Conservation (phyloP, 1,140 invertebrate species). For the Cylas formicarius region DNA sequence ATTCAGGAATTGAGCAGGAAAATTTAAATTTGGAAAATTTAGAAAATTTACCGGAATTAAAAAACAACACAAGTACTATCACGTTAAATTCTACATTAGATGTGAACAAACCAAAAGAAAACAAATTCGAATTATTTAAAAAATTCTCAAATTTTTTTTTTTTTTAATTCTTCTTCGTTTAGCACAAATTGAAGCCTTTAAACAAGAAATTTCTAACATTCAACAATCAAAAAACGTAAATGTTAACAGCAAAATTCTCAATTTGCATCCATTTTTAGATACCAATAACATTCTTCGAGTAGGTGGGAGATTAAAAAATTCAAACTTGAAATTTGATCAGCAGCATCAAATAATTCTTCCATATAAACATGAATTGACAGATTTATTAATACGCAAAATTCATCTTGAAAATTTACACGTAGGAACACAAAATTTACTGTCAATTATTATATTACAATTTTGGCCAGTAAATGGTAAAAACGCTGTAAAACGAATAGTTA, state of each 20-base stretch:
- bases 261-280: conserved; percentile 38
- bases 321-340: conserved; percentile 31
- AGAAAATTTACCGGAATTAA: no score
- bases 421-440: conserved; percentile 5
- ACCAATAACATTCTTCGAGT: conserved; percentile 37
- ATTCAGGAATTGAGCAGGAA: no score
- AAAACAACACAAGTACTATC: no score
- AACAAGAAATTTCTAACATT: no score
- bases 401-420: conserved; percentile 3
- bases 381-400: not conserved
- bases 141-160: conserved; percentile 28
- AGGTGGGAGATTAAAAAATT: conserved; percentile 38
- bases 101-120: no score
- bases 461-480: conserved; percentile 10
- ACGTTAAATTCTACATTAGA: no score
- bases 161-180: no score
- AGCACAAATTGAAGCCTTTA: no score
- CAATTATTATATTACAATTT: not conserved
- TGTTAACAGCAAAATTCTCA: conserved; percentile 20
- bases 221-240: no score
- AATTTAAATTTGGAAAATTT: no score
- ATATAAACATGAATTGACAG: not conserved
- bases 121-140: no score
- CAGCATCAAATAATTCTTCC: conserved; percentile 42
- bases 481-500: not conserved